Evolutionary conservation across 2,888 invertebrate species (phyloP), one percentile per base, ranked within the genome.

Genomic region (Adela reaumurella): DNA sequence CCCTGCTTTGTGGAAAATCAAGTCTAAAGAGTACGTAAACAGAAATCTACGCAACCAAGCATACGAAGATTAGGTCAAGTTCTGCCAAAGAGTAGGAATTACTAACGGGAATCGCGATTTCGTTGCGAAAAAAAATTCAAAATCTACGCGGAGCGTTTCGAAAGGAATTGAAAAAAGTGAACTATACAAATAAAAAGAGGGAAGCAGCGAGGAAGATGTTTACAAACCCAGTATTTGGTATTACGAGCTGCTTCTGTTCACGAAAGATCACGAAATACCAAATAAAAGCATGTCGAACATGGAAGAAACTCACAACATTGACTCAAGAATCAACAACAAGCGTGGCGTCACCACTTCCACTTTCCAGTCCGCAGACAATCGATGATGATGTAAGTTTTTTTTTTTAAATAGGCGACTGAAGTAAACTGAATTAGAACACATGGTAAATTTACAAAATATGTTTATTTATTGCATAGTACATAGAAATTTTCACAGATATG

Each of bases 241-340:
- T 48, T 56, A 46, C 43, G 53, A 52, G 20, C 20, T 47, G 43
- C 50, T 56, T 45, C 44, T 52, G 46, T 56, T 55, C 49, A 51
- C 52, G 29, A 53, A 44, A 46, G 52, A 55, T 47, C 52, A 55
- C 46, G 54, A 56, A 49, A 18, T 51, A 45, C 49, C 49, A 44
- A 45, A 19, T 17, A 47, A 29, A 43, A 54, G 50, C 41, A 19
- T 48, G 29, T 46, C 51, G 48, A 52, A 50, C 42, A 48, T 47
- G 46, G n/a, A n/a, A 43, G 24, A 46, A 46, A 46, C 41, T 49
- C 46, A 43, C 20, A 35, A 19, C 49, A 29, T 45, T 19, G 29
- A 20, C 46, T 20, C 35, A n/a, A n/a, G n/a, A n/a, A n/a, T n/a
- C n/a, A n/a, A n/a, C n/a, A n/a, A n/a, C n/a, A n/a, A n/a, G n/a